Evolutionary conservation across 2,797 vertebrate genomes (phyloP).

Genomic region (Tokudaia tokunoshimensis): DNA sequence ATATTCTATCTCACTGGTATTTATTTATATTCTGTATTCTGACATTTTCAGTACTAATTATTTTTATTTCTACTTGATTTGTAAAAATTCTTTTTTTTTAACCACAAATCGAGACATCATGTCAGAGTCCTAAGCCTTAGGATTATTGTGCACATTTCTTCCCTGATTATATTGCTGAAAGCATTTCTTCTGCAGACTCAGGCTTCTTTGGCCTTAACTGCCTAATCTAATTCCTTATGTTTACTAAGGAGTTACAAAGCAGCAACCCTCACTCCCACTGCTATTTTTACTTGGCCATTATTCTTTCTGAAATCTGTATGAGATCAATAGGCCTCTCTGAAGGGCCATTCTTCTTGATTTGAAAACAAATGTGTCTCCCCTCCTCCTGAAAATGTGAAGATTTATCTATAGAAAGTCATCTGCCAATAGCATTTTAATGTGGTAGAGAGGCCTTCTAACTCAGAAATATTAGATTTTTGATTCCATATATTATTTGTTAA

Average conservation of each 20-base stretch:
- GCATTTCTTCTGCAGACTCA: neutral
- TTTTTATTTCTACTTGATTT: neutral
- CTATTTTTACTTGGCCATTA: slow-evolving; percentile 79
- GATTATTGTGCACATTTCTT: neutral
- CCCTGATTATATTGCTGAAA: neutral
- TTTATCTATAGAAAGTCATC: slow-evolving; percentile 82
- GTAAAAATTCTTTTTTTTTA: neutral
- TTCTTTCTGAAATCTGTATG: slow-evolving; percentile 79
- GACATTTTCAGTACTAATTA: neutral
- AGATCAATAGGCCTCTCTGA: slow-evolving; percentile 83
- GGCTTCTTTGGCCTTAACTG: neutral
- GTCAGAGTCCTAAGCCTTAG: neutral
- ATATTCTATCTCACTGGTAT: neutral
- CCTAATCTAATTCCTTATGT: slow-evolving; percentile 52
- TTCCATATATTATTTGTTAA: slow-evolving; percentile 77
- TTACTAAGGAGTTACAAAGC: slow-evolving; percentile 50
- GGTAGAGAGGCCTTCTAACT: slow-evolving; percentile 66
- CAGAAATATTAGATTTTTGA: slow-evolving; percentile 73
- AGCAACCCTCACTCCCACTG: slow-evolving; percentile 69
- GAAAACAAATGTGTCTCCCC: slow-evolving; percentile 83
- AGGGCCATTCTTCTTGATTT: slow-evolving; percentile 75
- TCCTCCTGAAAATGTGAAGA: slow-evolving; percentile 73
- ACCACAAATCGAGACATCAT: neutral
- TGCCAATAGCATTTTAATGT: slow-evolving; percentile 80
- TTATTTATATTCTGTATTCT: slow-evolving; percentile 13